Evolutionary conservation across 37 sponge, comb jelly and placozoan species (phyloP).

Genomic region (Theonella swinhoei): DNA sequence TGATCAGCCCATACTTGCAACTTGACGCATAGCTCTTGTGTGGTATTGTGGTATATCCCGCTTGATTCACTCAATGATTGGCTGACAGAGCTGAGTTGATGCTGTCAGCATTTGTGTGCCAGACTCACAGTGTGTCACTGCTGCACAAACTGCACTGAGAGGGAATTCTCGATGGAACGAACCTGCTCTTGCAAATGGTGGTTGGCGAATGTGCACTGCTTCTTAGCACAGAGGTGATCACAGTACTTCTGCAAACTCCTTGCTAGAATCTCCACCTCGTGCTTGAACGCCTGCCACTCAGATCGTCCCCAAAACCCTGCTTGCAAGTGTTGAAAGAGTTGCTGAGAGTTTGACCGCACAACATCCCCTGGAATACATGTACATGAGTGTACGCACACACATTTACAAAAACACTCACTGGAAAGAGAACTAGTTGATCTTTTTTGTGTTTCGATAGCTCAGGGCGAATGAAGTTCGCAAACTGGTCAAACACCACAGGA

Average conservation of each 20-base stretch:
- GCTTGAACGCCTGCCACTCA: too few species aligned
- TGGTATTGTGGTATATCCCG: constrained; percentile 14
- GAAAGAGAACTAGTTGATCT: background rate
- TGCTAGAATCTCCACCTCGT: too few species aligned
- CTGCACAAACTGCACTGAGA: constrained; percentile 6
- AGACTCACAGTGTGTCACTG: background rate
- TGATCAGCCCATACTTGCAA: too few species aligned
- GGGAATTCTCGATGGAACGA: background rate
- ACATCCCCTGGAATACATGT: too few species aligned
- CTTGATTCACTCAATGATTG: too few species aligned
- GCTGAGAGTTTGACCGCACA: too few species aligned
- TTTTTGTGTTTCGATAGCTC: background rate
- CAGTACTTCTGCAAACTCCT: background rate
- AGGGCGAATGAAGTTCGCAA: too few species aligned
- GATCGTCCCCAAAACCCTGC: too few species aligned
- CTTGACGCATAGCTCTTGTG: too few species aligned
- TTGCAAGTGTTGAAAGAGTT: too few species aligned
- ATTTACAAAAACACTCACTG: background rate
- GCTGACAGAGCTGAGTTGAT: background rate
- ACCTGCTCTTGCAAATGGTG: background rate
- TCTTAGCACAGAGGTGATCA: background rate
- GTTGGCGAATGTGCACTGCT: background rate
- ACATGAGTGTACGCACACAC: too few species aligned
- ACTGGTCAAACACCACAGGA: too few species aligned
- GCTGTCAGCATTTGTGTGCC: constrained; percentile 2